These are phyloP conservation scores for Macrobrachium nipponense DNA, from an alignment of 1,140 invertebrate species.

Conservation along the genomic window DNA sequence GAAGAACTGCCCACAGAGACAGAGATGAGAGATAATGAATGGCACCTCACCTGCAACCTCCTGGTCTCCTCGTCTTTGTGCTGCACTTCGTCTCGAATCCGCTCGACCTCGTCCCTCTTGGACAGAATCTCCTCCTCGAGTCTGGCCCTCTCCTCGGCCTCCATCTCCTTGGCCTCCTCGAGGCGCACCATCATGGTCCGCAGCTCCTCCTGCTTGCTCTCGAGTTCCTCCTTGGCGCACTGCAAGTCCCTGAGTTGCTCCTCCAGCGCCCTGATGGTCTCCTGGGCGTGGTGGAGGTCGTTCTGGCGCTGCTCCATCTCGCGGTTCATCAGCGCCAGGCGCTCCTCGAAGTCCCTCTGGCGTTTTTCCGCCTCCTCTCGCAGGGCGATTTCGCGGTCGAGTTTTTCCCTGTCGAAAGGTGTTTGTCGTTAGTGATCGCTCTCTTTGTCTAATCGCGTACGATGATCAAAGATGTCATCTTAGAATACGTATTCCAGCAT, in stretches of 20 bases:
- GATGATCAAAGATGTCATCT: not conserved
- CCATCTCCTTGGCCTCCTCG: constrained; percentile 89
- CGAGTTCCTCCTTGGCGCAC: constrained; percentile 93
- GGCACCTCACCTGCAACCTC: constrained; percentile 74
- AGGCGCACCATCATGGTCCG: constrained; percentile 93
- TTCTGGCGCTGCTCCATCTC: constrained; percentile 83
- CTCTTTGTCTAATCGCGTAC: not conserved
- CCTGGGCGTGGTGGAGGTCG: constrained; percentile 86
- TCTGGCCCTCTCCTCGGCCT: constrained; percentile 88
- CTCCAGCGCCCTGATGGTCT: constrained; percentile 94
- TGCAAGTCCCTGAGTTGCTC: constrained; percentile 90
- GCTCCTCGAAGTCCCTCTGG: constrained; percentile 92
- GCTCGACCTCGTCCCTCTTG: constrained; percentile 88
- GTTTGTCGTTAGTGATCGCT: not conserved
- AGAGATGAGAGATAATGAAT: constrained; percentile 71
- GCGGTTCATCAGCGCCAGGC: constrained; percentile 75
- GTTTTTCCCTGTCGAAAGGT: constrained; percentile 75
- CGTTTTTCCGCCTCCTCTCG: constrained; percentile 89
- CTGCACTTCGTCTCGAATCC: constrained; percentile 88
- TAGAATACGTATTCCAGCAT: not conserved
- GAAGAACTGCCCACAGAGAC: not conserved
- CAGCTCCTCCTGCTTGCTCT: constrained; percentile 84
- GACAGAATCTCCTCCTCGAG: constrained; percentile 89
- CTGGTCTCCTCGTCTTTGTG: constrained; percentile 90
- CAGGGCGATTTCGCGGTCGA: constrained; percentile 91